A percentile compares a stretch with the other conserved stretches of the same genome.
These are phyloP conservation scores for Loriculus beryllinus DNA, from an alignment of 2,797 vertebrate species.

Conservation along the genomic window DNA sequence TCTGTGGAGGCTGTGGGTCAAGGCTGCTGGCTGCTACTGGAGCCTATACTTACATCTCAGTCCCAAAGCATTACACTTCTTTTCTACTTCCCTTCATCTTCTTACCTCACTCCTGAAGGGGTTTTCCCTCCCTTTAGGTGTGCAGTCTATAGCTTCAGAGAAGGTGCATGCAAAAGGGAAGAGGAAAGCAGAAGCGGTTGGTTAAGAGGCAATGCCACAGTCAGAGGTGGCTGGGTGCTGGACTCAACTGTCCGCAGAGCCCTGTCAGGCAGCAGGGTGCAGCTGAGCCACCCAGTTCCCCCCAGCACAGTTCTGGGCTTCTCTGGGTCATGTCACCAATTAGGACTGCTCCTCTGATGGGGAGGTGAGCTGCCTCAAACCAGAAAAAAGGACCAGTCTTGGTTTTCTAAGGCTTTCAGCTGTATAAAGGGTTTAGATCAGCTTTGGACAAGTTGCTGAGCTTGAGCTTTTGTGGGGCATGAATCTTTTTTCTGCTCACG, in stretches of 20 bases:
- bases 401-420: slow-evolving; percentile 19
- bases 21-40: background rate
- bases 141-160: background rate
- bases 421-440: slow-evolving; percentile 6
- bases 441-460: slow-evolving; percentile 47
- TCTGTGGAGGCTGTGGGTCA: background rate
- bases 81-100: background rate
- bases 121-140: background rate
- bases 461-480: slow-evolving; percentile 27
- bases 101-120: rapidly evolving
- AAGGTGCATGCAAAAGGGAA: background rate
- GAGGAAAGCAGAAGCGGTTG: rapidly evolving
- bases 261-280: background rate
- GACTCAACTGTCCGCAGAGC: background rate
- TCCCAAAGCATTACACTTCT: background rate
- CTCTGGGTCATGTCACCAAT: background rate
- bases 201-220: rapidly evolving
- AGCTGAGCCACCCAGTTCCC: background rate
- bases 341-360: background rate
- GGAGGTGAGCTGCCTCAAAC: background rate
- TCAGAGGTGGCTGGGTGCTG: background rate
- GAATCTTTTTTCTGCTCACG: slow-evolving; percentile 54
- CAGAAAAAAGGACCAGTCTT: slow-evolving; percentile 1
- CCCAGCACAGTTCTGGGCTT: rapidly evolving
- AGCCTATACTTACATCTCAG: background rate